phyloP scores from a whole-genome alignment of 2,113 vertebrate genomes.

The Baryphthengus martii region DNA sequence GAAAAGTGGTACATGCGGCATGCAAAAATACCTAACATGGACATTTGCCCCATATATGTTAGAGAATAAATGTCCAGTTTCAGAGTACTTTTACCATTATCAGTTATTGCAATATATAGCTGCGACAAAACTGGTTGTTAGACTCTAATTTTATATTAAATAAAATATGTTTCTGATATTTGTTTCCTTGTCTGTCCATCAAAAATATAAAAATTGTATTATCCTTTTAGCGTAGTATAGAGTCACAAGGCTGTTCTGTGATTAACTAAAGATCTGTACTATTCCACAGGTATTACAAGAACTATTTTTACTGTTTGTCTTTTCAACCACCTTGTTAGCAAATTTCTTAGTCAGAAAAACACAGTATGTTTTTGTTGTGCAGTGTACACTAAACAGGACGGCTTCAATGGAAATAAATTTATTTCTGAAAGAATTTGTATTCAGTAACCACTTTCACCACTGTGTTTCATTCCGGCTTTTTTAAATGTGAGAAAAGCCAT shows the following conservation, averaged over 20 bases:
- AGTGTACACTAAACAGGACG: not conserved
- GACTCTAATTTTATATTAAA: not conserved
- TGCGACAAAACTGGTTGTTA: not conserved
- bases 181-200: not conserved
- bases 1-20: not conserved
- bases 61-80: not conserved
- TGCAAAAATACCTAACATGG: not conserved
- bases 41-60: not conserved
- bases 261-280: not conserved
- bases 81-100: not conserved
- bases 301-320: not conserved
- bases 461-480: not conserved
- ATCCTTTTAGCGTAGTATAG: not conserved
- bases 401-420: not conserved
- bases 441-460: not conserved
- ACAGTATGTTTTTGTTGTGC: not conserved
- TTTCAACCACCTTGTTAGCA: not conserved
- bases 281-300: not conserved
- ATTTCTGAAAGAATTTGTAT: not conserved
- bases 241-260: not conserved
- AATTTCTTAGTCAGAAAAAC: constrained; percentile 13
- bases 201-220: not conserved
- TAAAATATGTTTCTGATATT: not conserved
- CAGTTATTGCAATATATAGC: not conserved
- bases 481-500: not conserved